Evolutionary conservation across 2,113 vertebrate species (phyloP), one percentile per base, ranked within the genome.

Genomic region (Diphyllodes magnificus): DNA sequence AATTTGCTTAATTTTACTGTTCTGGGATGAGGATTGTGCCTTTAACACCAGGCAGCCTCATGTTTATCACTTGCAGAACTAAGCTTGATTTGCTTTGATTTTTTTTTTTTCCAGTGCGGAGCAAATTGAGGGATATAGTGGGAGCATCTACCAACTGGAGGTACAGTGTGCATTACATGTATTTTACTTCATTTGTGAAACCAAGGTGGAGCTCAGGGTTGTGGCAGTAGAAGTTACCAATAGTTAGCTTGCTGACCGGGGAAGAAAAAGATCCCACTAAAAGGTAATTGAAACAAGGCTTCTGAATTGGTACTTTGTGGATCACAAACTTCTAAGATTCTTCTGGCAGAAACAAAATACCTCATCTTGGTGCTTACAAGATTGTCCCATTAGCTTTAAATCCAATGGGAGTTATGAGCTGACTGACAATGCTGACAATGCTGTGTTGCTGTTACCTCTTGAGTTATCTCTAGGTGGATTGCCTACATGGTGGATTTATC

Each of bases 71-170:
- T 44, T 66, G 49, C 83, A 89, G 47, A 85, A 71, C 56, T 90
- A 47, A 90, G 82, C 92, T 79, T 97, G 56, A 89, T 92, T 96
- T 80, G 96, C 92, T 94, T 81, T 95, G 80, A 51, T 96, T 97
- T 91, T n/a, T 97, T 86, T 88, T 86, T 88, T 53, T 98, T 75
- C 72, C 98, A 99, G 99, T 99, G 90, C 97, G 99, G 51, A 98
- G 98, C 97, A 98, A 98, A 91, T 97, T 99, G 93, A 98, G 98
- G 91, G 98, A 98, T 88, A 98, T 99, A 80, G 99, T 99, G 53
- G 99, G 99, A 97, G 98, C 98, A 72, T 99, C 99, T 61, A 98
- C 98, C 42, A 99, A 99, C 98, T 99, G 99, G 99, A 99, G 98
- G 99, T 99, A 99, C 53, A 92, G 57, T 90, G 81, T 73, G 15